phyloP scores from a whole-genome alignment of 2,888 invertebrate species.

The Drosophila phalerata region DNA sequence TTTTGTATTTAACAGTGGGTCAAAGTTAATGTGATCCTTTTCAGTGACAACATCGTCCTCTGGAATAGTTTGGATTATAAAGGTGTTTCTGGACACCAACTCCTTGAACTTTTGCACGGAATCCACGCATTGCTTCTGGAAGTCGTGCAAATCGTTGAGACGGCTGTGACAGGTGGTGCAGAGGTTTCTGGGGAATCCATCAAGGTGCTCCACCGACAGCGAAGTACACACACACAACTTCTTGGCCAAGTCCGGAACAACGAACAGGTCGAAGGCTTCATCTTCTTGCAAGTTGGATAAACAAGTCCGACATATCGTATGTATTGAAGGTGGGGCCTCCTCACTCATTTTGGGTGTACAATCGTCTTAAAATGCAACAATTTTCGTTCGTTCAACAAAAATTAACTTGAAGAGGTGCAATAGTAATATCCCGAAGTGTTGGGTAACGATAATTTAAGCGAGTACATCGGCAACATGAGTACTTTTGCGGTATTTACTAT shows the following conservation, averaged over 20 bases:
- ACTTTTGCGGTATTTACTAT: not conserved
- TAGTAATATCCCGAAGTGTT: not conserved
- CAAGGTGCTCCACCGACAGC: conserved; percentile 76
- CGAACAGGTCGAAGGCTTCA: conserved; percentile 71
- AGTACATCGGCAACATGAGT: not conserved
- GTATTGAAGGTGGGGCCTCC: conserved; percentile 46
- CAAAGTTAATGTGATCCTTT: conserved; percentile 76
- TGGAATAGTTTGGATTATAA: not conserved
- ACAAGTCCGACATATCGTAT: conserved; percentile 82
- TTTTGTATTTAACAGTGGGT: conserved; percentile 81
- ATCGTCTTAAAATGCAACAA: not conserved
- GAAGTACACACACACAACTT: conserved; percentile 82
- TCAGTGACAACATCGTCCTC: conserved; percentile 56
- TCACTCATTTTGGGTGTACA: conserved; percentile 46
- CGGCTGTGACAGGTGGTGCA: conserved; percentile 75
- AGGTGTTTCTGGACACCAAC: conserved; percentile 55
- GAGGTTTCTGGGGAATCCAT: conserved; percentile 81
- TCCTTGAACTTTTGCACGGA: conserved; percentile 77
- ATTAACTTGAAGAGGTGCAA: not conserved
- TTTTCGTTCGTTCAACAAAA: conserved; percentile 2
- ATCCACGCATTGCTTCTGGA: conserved; percentile 78
- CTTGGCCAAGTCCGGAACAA: conserved; percentile 77
- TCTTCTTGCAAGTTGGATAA: conserved; percentile 65
- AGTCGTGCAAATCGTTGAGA: conserved; percentile 79
- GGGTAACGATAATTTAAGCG: not conserved